Base-by-base conservation (phyloP, 2,888 invertebrate species). In the Pimpla rufipes region DNA sequence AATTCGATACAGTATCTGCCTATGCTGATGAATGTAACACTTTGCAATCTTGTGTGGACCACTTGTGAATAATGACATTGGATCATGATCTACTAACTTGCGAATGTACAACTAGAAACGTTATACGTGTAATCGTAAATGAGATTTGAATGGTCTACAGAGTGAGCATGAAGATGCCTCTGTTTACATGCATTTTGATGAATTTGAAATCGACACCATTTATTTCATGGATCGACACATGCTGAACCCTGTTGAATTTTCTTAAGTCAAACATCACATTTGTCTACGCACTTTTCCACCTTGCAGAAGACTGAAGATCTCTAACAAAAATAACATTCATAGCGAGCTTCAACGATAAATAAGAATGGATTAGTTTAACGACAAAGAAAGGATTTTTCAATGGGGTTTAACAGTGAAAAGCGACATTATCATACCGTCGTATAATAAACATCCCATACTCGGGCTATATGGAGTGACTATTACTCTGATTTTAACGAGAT, bases 401-500 rank as follows among this genome's bases (percentile, higher is more conserved):
- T 2, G 59, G 16, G 3, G 0, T 59, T n/a, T 4, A 10, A 59
- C 8, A 42, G 42, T 64, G 13, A 42, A 37, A 42, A 64, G 21
- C 21, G 18, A 23, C 29, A n/a, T 40, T 23, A 57, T 71, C 35
- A 4, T 37, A 50, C 42, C n/a, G 13, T 11, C 3, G 52, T 29
- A 16, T 57, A 55, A 71, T 67, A 66, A 35, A 42, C 40, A 66
- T 55, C 37, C 52, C 7, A 47, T 70, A 50, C 37, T 40, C 29
- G 8, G 18, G 8, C n/a, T 50, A 70, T 50, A 70, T 11, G 23
- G 74, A 62, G 37, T 62, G 62, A 50, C 50, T 64, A 47, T 50
- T 37, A 67, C 66, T 35, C 45, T 57, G 55, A 57, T 66, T 76
- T 75, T 76, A 47, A 77, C 67, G 76, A 77, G 59, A 77, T 59